Conservation (phyloP, 2,113 vertebrate genomes). For the Calyptommatus sinebrachiatus region DNA sequence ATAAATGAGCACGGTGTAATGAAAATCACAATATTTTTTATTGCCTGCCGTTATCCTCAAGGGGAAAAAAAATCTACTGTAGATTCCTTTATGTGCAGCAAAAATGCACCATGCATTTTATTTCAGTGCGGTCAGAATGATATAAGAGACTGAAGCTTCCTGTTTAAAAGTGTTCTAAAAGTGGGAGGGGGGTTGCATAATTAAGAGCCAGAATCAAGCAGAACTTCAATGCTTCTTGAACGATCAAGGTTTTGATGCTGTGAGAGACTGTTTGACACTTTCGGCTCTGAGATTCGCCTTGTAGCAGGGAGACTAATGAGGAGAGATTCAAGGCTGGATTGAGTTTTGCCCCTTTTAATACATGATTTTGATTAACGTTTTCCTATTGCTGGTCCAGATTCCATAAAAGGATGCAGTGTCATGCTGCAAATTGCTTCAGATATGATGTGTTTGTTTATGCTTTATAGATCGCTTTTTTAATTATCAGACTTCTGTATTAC, state of each 20-base stretch:
- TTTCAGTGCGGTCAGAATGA: conserved; percentile 50
- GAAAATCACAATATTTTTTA: conserved; percentile 63
- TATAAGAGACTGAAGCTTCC: conserved; percentile 50
- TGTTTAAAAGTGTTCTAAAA: conserved; percentile 49
- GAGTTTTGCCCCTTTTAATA: conserved; percentile 1
- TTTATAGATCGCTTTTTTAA: too few species aligned
- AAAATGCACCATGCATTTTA: conserved; percentile 40
- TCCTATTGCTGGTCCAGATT: background rate
- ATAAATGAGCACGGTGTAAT: conserved; percentile 52
- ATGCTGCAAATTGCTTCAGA: too few species aligned
- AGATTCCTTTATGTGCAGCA: conserved; percentile 23
- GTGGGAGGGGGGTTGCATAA: background rate
- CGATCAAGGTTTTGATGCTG: conserved; percentile 20
- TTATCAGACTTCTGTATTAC: too few species aligned
- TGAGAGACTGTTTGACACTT: conserved; percentile 13
- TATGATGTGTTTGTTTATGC: too few species aligned
- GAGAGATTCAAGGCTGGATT: conserved; percentile 26
- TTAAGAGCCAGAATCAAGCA: conserved; percentile 16
- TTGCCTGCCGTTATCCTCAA: conserved; percentile 16
- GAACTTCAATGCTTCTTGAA: background rate
- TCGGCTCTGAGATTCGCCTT: background rate
- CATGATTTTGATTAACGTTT: conserved; percentile 9
- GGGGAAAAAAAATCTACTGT: conserved; percentile 24
- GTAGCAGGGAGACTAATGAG: conserved; percentile 31
- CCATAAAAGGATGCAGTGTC: background rate